phyloP scores from a whole-genome alignment of 2,113 vertebrate species.

The Rhinichthys klamathensis region DNA sequence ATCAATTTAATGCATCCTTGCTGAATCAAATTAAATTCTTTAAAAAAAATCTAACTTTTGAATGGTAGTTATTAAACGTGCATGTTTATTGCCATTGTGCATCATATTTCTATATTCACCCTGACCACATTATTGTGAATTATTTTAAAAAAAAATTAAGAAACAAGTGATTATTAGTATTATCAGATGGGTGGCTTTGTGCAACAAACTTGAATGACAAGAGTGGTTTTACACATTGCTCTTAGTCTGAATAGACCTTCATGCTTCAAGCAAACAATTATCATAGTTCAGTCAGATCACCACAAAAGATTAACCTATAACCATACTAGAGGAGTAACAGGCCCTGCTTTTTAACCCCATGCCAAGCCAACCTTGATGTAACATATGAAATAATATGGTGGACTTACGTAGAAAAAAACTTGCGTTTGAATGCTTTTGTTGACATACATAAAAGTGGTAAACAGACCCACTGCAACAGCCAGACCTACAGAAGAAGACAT shows the following conservation, averaged over 20 bases:
- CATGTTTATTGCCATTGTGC: no score
- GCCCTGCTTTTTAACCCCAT: neutral
- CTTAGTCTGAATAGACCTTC: neutral
- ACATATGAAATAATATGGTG: neutral
- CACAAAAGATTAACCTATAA: neutral
- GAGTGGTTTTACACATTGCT: neutral
- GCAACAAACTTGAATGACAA: neutral
- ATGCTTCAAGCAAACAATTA: constrained; percentile 5
- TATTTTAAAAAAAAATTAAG: no score
- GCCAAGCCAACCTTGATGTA: no score
- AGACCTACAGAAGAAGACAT: constrained; percentile 78
- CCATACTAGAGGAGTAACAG: neutral
- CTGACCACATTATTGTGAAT: no score
- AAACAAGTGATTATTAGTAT: neutral
- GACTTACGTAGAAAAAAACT: constrained; percentile 96
- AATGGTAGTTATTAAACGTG: no score
- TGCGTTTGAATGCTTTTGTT: constrained; percentile 97
- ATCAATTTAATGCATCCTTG: neutral
- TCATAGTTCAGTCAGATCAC: neutral
- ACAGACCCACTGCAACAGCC: constrained; percentile 92
- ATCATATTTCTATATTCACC: no score
- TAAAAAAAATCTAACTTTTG: no score
- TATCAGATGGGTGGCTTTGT: neutral
- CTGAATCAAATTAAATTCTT: neutral
- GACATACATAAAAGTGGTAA: constrained; percentile 95